Evolutionary conservation across 2,797 vertebrate genomes (phyloP), one percentile per base, ranked within the genome.

Genomic region (Malacoraja senta): DNA sequence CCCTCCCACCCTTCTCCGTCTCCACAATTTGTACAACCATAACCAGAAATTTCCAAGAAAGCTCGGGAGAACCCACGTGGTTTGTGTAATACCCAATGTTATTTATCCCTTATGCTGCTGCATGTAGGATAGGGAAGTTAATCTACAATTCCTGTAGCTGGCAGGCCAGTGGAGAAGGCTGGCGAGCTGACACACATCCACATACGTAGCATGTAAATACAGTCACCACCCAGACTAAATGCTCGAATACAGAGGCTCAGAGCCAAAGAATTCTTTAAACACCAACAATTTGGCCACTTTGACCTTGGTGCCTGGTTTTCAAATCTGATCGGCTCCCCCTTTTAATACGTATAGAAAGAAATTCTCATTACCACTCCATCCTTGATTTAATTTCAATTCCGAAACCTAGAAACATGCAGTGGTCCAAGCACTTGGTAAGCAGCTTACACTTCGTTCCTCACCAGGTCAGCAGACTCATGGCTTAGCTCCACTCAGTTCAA

Each of bases 311-410:
- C 19, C 61, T 86, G 83, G 83, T 32, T 63, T 86, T 86, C 83
- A 29, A 32, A 86, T n/a, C 29, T 32, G 29, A 65, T 15, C 7
- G 0, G 29, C 65, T 58, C 29, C 19, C 83, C 32, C n/a, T 32
- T 61, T 86, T n/a, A 63, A 86, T 65, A 63, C n/a, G 63, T 65
- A 32, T 8, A 86, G 61, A 63, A 65, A 86, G 1, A 63, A 65
- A 86, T 86, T 8, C 12, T 65, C 61, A 32, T 86, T 86, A 63
- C 29, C 63, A 32, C 29, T 32, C 83, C 58, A 63, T 17, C 29
- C 15, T 63, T 63, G 63, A 86, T 86, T 63, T 86, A 65, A 65
- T 86, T 86, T 86, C 83, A 65, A 86, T 32, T 32, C 15, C 83
- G 6, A n/a, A 65, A 29, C 13, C 81, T 29, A 26, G 53, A 84